Conservation (phyloP, 2,113 vertebrate species). For the Gobio gobio region DNA sequence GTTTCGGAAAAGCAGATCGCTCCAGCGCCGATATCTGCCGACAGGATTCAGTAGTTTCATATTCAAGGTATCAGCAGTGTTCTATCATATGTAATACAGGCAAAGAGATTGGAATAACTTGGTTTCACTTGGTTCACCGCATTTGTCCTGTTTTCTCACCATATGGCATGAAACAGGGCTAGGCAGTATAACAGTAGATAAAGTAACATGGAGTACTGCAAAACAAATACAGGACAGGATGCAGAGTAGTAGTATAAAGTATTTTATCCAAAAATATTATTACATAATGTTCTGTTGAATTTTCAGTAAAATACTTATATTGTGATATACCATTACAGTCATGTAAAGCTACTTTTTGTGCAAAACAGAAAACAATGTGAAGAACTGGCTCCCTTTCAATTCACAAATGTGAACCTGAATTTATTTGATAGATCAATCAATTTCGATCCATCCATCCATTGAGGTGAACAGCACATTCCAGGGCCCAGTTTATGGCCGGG, state of each 20-base stretch:
- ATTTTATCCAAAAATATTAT: not conserved
- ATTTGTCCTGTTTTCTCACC: not conserved
- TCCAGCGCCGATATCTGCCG: not conserved
- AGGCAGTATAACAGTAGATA: not conserved
- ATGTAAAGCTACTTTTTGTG: not conserved
- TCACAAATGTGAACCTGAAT: too few relatives aligned
- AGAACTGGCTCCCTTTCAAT: not conserved
- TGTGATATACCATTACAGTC: not conserved
- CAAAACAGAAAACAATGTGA: not conserved
- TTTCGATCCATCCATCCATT: not conserved
- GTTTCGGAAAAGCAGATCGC: constrained; percentile 1
- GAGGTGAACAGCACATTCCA: too few relatives aligned
- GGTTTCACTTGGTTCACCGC: not conserved
- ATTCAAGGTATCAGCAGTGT: not conserved
- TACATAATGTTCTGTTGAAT: too few relatives aligned
- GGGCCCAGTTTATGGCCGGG: too few relatives aligned
- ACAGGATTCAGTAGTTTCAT: not conserved
- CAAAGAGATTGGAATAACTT: not conserved
- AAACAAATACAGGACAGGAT: not conserved
- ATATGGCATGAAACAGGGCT: not conserved
- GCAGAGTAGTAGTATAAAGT: not conserved
- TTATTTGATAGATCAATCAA: too few relatives aligned
- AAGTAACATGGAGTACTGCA: too few relatives aligned
- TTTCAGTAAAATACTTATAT: too few relatives aligned
- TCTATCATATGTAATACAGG: not conserved